These are phyloP conservation scores for Corythornis madagascariensis DNA, from an alignment of 2,113 vertebrate genomes.

Conservation along the genomic window DNA sequence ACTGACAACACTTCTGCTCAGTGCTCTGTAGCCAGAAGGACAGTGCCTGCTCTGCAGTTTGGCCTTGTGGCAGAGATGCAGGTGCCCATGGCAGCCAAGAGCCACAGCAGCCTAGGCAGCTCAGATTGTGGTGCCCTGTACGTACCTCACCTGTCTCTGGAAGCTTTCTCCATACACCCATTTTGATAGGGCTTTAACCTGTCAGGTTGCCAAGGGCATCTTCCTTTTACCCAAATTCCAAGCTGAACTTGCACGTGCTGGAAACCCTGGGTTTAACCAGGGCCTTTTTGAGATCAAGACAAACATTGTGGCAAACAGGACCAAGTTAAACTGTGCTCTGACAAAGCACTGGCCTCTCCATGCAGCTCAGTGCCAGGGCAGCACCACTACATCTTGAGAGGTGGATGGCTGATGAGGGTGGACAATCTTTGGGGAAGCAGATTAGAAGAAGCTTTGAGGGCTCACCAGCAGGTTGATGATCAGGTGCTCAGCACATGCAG, in stretches of 20 bases:
- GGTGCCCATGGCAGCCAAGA: background rate
- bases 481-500: background rate
- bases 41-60: background rate
- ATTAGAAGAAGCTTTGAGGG: background rate
- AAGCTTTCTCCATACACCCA: background rate
- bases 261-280: background rate
- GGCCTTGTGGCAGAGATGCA: fast-evolving
- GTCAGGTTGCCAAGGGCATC: background rate
- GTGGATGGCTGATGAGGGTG: background rate
- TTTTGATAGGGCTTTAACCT: background rate
- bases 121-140: background rate
- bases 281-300: background rate
- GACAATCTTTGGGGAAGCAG: background rate
- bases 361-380: background rate
- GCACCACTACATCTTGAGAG: background rate
- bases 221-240: background rate
- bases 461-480: fast-evolving
- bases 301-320: background rate
- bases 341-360: background rate
- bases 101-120: background rate
- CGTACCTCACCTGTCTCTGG: background rate
- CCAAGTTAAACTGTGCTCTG: background rate
- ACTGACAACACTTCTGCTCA: background rate
- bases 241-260: background rate
- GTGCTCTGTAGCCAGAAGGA: fast-evolving